A percentile compares a stretch with the other conserved stretches of the same genome.
These are phyloP conservation scores for Morpho deidamia DNA, from an alignment of 2,888 invertebrate genomes.

Conservation along the genomic window DNA sequence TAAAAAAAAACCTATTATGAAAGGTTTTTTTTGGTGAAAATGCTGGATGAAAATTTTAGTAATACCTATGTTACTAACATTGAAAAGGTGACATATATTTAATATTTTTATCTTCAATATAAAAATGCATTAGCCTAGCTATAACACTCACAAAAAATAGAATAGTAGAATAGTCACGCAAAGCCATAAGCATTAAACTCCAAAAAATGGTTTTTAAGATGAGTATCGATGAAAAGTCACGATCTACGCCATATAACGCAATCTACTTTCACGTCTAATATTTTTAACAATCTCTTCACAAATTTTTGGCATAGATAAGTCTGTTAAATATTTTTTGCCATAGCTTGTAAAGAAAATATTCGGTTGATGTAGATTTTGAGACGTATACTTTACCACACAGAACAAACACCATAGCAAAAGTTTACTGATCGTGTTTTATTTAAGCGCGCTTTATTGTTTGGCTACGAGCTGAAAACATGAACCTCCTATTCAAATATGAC, in stretches of 20 bases:
- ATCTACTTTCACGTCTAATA: constrained; percentile 15
- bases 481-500: constrained; percentile 10
- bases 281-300: background rate
- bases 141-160: background rate
- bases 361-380: no score
- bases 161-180: constrained; percentile 8
- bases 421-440: background rate
- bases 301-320: background rate
- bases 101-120: no score
- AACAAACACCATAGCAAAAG: background rate
- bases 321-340: background rate
- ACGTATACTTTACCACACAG: background rate
- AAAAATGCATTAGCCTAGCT: background rate
- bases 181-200: constrained; percentile 8
- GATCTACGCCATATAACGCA: constrained; percentile 13
- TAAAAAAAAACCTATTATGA: no score
- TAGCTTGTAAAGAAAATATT: no score
- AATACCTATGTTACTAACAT: no score
- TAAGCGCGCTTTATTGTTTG: constrained; percentile 8
- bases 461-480: constrained; percentile 6
- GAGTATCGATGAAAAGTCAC: constrained; percentile 17
- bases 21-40: no score
- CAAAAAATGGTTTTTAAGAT: constrained; percentile 15
- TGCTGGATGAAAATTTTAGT: no score
- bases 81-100: no score